Percentiles rank a stretch among this genome's conserved stretches.
phyloP scores from a whole-genome alignment of 2,888 invertebrate genomes.

The Selenia dentaria region DNA sequence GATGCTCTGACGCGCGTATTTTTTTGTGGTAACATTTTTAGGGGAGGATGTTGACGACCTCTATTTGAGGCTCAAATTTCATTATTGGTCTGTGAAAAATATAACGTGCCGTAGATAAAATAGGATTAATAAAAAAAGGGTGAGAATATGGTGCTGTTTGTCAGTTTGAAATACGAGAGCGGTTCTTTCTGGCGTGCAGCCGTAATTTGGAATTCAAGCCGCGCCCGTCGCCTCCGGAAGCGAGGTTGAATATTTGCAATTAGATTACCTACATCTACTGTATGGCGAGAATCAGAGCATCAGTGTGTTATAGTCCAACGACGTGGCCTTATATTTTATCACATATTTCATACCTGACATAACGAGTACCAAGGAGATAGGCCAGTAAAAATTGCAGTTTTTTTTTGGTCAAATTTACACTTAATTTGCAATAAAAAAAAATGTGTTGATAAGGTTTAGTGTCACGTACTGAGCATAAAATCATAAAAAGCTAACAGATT shows the following conservation, averaged over 20 bases:
- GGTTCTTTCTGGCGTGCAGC: conserved; percentile 25
- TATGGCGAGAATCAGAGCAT: too few relatives aligned
- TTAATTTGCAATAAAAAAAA: too few relatives aligned
- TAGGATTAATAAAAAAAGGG: conserved; percentile 26
- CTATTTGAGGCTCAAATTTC: conserved; percentile 15
- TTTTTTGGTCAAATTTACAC: too few relatives aligned
- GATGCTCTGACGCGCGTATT: background rate
- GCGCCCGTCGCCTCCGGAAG: conserved; percentile 36
- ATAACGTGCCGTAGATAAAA: conserved; percentile 20
- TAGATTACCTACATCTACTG: conserved; percentile 53
- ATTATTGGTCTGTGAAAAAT: conserved; percentile 21
- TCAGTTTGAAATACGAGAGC: conserved; percentile 34
- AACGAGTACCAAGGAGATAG: too few relatives aligned
- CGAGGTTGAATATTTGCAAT: conserved; percentile 59
- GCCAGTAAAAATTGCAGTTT: too few relatives aligned
- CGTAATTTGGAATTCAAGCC: conserved; percentile 50
- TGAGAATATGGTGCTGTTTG: conserved; percentile 25
- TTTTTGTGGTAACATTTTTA: conserved; percentile 10
- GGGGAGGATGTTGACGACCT: conserved; percentile 10
- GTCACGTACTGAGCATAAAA: too few relatives aligned
- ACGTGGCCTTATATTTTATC: too few relatives aligned
- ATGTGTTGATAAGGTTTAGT: too few relatives aligned
- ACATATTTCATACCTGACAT: too few relatives aligned
- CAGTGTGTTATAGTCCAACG: too few relatives aligned
- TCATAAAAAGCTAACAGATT: too few relatives aligned